phyloP scores from a whole-genome alignment of 1,140 invertebrate species.

The Acromyrmex heyeri region DNA sequence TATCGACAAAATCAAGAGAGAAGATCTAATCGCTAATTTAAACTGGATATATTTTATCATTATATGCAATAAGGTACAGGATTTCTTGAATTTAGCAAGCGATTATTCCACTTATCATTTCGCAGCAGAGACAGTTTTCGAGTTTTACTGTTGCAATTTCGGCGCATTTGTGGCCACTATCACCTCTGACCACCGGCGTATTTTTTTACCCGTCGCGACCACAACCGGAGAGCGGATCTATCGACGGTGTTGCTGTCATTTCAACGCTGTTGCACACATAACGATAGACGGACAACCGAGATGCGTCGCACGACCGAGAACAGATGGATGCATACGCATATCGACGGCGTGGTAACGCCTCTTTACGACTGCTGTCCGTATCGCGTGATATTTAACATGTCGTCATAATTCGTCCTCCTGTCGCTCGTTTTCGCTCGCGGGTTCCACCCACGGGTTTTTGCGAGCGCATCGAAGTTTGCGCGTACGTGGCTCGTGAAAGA shows the following conservation, averaged over 20 bases:
- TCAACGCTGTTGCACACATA: slow-evolving; percentile 55
- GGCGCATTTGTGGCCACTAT: slow-evolving; percentile 18
- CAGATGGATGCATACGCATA: slow-evolving; percentile 57
- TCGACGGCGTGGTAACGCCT: slow-evolving; percentile 59
- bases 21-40: neutral
- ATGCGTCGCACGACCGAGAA: slow-evolving; percentile 20
- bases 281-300: slow-evolving; percentile 40
- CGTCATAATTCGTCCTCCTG: slow-evolving; percentile 46
- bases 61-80: neutral
- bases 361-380: slow-evolving; percentile 46
- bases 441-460: slow-evolving; percentile 12
- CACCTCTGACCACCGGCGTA: slow-evolving; percentile 72
- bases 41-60: neutral
- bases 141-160: slow-evolving; percentile 62
- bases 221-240: slow-evolving; percentile 63
- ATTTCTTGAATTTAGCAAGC: slow-evolving; percentile 6
- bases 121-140: neutral
- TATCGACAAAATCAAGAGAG: neutral
- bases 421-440: slow-evolving; percentile 26
- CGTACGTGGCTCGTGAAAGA: slow-evolving; percentile 5
- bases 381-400: slow-evolving; percentile 44
- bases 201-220: slow-evolving; percentile 73
- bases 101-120: slow-evolving; percentile 6
- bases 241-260: slow-evolving; percentile 64
- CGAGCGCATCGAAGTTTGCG: slow-evolving; percentile 13